A percentile compares a stretch with the other conserved stretches of the same genome.
phyloP scores from a whole-genome alignment of 2,888 invertebrate species.

The Diogma glabrata region DNA sequence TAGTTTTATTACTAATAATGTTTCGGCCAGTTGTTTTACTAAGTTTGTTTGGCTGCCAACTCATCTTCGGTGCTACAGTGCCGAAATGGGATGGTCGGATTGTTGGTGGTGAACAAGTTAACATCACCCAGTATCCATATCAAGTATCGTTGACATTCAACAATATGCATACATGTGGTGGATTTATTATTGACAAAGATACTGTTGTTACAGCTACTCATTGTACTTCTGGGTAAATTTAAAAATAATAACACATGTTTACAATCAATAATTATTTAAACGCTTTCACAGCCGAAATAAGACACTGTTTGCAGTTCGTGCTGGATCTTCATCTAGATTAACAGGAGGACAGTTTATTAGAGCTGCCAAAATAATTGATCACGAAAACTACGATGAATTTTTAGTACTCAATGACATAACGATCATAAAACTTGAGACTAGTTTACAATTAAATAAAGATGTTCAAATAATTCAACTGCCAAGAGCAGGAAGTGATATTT shows the following conservation, averaged over 20 bases:
- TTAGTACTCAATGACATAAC: not conserved
- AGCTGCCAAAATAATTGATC: not conserved
- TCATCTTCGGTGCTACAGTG: too few species aligned
- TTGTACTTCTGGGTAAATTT: constrained; percentile 15
- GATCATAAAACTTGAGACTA: not conserved
- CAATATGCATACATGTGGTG: constrained; percentile 14
- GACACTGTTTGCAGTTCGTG: not conserved
- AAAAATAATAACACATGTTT: not conserved
- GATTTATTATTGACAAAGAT: constrained; percentile 18
- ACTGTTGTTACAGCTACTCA: constrained; percentile 22
- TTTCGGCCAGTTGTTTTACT: too few species aligned
- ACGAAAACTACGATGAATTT: not conserved
- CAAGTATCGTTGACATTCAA: constrained; percentile 20
- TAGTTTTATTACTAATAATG: too few species aligned
- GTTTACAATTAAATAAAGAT: not conserved
- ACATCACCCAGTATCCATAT: constrained; percentile 22
- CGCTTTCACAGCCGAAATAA: not conserved
- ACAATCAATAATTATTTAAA: not conserved
- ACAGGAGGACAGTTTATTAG: not conserved
- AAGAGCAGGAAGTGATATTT: not conserved
- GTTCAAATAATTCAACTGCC: not conserved
- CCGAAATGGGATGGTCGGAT: too few species aligned
- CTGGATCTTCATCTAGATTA: not conserved
- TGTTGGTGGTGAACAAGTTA: constrained; percentile 22
- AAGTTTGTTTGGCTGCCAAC: too few species aligned